Evolutionary conservation across 2,797 vertebrate genomes (phyloP).

Genomic region (Podargus strigoides): DNA sequence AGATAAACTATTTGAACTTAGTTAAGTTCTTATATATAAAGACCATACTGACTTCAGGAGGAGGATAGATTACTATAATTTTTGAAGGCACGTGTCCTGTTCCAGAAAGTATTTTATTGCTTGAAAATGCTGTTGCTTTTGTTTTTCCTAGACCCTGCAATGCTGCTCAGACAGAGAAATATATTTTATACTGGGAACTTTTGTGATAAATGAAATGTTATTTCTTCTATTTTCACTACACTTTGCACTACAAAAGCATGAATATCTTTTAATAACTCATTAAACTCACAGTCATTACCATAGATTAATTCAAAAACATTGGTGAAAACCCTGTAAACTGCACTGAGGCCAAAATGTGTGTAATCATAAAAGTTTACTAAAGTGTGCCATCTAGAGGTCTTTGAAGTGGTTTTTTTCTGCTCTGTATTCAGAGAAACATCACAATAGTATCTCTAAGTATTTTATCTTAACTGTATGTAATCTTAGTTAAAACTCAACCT

Average conservation of each 20-base stretch:
- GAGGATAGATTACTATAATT: not conserved
- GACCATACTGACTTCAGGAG: not conserved
- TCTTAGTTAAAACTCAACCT: not conserved
- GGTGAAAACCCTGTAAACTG: constrained; percentile 20
- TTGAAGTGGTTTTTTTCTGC: too few species aligned
- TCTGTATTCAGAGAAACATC: not conserved
- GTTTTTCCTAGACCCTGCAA: not conserved
- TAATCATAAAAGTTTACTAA: constrained; percentile 66
- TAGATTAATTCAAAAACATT: constrained; percentile 59
- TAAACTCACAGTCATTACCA: constrained; percentile 69
- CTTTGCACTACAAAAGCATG: constrained; percentile 58
- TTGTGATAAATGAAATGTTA: not conserved
- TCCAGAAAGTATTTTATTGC: not conserved
- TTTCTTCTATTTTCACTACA: constrained; percentile 42
- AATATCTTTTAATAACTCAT: constrained; percentile 69
- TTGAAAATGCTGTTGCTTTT: not conserved
- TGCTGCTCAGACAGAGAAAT: constrained; percentile 11
- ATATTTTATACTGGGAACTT: constrained; percentile 23
- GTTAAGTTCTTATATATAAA: constrained; percentile 18
- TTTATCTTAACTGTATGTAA: not conserved
- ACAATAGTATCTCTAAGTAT: not conserved
- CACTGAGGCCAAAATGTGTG: not conserved
- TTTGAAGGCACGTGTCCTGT: not conserved
- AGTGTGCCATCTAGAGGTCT: constrained; percentile 76
- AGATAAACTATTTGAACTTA: not conserved